Evolutionary conservation across 2,113 vertebrate species (phyloP), one percentile per base, ranked within the genome.

Genomic region (Hymenochirus boettgeri): DNA sequence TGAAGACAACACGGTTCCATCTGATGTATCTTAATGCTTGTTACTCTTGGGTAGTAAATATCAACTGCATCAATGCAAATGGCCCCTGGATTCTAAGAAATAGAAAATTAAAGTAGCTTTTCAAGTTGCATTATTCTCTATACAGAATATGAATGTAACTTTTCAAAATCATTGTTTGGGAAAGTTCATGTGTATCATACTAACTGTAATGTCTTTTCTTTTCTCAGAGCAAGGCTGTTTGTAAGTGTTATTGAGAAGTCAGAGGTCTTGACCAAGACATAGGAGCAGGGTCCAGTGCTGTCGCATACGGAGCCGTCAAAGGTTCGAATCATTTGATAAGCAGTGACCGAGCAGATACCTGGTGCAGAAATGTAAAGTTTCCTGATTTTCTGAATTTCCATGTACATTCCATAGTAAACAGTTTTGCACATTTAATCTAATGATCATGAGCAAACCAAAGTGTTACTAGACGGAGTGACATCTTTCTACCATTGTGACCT

Each of bases 291-390:
- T 2, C 69, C 59, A 17, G 45, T 29, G 23, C 22, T 23, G 7
- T 62, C 52, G 29, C 50, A 70, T n/a, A 62, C 26, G 26, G 60
- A 17, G n/a, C 61, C 69, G 39, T 70, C 69, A 57, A 70, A 70
- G 3, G 69, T 70, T 12, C 69, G 69, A 42, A 62, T 48, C 59
- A 62, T 70, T 45, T 62, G 69, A 15, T 37, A 70, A 50, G 51
- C 61, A 27, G 53, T 70, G 7, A 70, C 60, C 7, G 69, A 70
- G 39, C 69, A 70, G 18, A 70, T 12, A 2, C 52, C 69, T 70
- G 23, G 17, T 13, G 15, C 15, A 35, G 33, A 35, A 9, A 35
- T 35, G 6, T n/a, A 10, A 61, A n/a, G n/a, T n/a, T n/a, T n/a
- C n/a, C n/a, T n/a, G n/a, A n/a, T n/a, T n/a, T n/a, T n/a, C n/a